phyloP scores from a whole-genome alignment of 2,888 invertebrate species.

The Mycogona germanica region DNA sequence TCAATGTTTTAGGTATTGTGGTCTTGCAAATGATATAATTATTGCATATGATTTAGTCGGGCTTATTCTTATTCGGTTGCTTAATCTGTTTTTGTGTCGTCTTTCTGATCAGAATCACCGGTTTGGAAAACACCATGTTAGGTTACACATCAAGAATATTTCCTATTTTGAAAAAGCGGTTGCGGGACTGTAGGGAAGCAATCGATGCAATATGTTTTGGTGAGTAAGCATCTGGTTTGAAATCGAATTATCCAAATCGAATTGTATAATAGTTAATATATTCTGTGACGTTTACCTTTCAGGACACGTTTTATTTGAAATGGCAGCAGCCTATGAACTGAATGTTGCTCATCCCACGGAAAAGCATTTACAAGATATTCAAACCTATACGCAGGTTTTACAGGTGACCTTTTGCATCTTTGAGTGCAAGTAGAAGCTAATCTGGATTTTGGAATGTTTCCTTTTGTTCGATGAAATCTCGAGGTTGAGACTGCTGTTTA shows the following conservation, averaged over 20 bases:
- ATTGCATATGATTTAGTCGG: too few species aligned
- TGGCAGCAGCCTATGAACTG: conserved; percentile 75
- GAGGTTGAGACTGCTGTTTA: neutral
- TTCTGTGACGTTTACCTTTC: conserved; percentile 21
- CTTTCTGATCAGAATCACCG: conserved; percentile 66
- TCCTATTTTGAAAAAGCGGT: conserved; percentile 41
- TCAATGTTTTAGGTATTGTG: too few species aligned
- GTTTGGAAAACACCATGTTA: conserved; percentile 71
- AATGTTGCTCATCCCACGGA: conserved; percentile 59
- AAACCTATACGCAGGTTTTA: conserved; percentile 47
- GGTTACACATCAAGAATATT: conserved; percentile 53
- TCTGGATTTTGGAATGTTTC: neutral
- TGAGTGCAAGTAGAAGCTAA: too few species aligned
- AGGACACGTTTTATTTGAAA: conserved; percentile 75
- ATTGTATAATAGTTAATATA: neutral
- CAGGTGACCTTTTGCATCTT: conserved; percentile 25
- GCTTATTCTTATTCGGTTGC: neutral
- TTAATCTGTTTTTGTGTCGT: too few species aligned
- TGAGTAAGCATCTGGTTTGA: conserved; percentile 25
- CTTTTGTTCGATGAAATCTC: neutral
- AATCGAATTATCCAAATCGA: neutral
- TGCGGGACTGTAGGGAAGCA: conserved; percentile 40
- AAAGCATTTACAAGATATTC: conserved; percentile 56
- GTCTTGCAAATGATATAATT: too few species aligned
- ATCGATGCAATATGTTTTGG: conserved; percentile 62